Conservation (phyloP, 2,888 invertebrate genomes). For the Podotricha telesiphe region DNA sequence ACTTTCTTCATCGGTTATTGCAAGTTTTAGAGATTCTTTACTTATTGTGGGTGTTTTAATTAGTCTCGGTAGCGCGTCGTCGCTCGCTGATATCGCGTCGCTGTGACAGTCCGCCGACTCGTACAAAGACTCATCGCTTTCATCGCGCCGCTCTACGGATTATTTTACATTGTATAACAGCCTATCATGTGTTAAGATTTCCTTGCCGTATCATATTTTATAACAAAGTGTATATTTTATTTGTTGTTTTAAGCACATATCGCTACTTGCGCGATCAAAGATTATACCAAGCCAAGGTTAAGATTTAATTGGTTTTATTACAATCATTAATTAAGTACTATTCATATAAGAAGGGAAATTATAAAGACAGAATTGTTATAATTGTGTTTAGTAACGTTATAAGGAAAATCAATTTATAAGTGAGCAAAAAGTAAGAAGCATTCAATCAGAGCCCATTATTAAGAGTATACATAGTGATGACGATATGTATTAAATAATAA, state of each 20-base stretch:
- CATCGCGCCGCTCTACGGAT: constrained; percentile 71
- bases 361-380: neutral
- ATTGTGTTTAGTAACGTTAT: constrained; percentile 12
- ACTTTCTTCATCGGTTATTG: constrained; percentile 76
- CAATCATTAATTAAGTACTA: constrained; percentile 9
- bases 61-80: constrained; percentile 70
- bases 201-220: constrained; percentile 43
- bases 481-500: neutral
- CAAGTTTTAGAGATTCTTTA: constrained; percentile 77
- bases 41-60: constrained; percentile 74
- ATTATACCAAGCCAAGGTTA: neutral
- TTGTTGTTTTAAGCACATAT: constrained; percentile 30
- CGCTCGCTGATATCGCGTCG: constrained; percentile 75
- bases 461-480: constrained; percentile 20
- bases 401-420: neutral
- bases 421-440: neutral
- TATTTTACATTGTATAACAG: constrained; percentile 36
- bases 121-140: constrained; percentile 79
- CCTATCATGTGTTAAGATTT: constrained; percentile 36
- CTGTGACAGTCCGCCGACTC: constrained; percentile 79
- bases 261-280: constrained; percentile 9
- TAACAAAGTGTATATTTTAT: constrained; percentile 18
- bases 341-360: neutral
- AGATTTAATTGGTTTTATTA: constrained; percentile 9
- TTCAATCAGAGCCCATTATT: constrained; percentile 12